Percentiles rank a stretch among this genome's conserved stretches.
Evolutionary conservation across 2,113 vertebrate species (phyloP).

Genomic region (Gallinago undulata): DNA sequence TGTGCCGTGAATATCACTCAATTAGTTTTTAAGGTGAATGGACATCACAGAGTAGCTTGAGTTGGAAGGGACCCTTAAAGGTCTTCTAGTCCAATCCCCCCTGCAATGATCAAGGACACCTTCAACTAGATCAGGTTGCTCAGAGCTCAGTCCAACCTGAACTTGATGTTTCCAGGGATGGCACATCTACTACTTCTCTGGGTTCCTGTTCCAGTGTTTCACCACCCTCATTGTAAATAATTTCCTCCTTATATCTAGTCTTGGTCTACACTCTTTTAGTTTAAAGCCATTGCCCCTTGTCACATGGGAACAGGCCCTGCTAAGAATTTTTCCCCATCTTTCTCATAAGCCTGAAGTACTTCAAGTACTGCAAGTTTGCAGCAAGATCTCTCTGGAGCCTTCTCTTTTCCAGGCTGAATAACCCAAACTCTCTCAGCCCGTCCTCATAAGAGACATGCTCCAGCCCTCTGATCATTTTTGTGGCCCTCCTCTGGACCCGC

Average conservation of each 20-base stretch:
- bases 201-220: background rate
- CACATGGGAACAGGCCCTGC: background rate
- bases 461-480: background rate
- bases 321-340: background rate
- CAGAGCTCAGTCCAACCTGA: background rate
- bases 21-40: background rate
- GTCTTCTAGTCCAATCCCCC: background rate
- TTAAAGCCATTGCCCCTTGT: background rate
- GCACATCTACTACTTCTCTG: background rate
- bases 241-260: background rate
- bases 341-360: background rate
- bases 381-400: background rate
- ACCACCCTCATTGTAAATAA: background rate
- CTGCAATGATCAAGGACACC: background rate
- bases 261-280: background rate
- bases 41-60: background rate
- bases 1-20: accelerated
- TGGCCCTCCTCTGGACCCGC: background rate
- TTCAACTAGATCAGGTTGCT: background rate
- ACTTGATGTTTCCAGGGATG: background rate
- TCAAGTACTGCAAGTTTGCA: background rate
- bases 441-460: background rate
- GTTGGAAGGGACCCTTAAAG: background rate
- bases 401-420: background rate
- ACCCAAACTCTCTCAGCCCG: background rate